Conservation (phyloP, 1,140 invertebrate genomes). For the Plectrocnemia conspersa region DNA sequence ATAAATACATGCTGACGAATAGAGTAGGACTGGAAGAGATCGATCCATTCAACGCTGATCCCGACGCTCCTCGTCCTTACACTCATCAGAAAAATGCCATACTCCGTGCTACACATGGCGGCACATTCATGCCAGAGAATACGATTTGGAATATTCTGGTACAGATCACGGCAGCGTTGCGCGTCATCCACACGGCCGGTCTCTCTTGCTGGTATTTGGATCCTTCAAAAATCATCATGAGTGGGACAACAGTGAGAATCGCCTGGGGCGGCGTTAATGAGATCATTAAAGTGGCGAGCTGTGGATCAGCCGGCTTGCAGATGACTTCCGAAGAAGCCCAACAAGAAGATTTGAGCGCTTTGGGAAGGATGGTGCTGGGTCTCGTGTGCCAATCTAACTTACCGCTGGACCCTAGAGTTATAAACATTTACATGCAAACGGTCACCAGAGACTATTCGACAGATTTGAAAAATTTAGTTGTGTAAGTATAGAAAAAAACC, state of each 20-base stretch:
- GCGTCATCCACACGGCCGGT: slow-evolving; percentile 83
- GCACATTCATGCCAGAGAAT: slow-evolving; percentile 74
- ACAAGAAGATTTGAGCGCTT: slow-evolving; percentile 86
- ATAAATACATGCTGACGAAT: slow-evolving; percentile 58
- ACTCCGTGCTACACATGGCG: slow-evolving; percentile 60
- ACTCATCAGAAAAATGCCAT: slow-evolving; percentile 78
- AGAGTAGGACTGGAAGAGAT: slow-evolving; percentile 36
- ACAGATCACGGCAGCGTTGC: slow-evolving; percentile 89
- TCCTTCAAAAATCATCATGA: slow-evolving; percentile 86
- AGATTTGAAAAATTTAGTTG: slow-evolving; percentile 90
- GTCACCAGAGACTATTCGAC: slow-evolving; percentile 84
- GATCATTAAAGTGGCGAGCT: slow-evolving; percentile 27
- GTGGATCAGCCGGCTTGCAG: slow-evolving; percentile 14
- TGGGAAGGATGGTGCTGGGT: slow-evolving; percentile 88
- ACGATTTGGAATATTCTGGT: slow-evolving; percentile 95
- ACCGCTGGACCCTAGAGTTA: slow-evolving; percentile 79
- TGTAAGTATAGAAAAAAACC: slow-evolving; percentile 77
- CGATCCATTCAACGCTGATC: slow-evolving; percentile 79
- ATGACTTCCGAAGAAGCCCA: slow-evolving; percentile 42
- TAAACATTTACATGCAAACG: slow-evolving; percentile 78
- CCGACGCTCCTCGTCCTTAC: slow-evolving; percentile 73
- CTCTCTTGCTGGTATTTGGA: slow-evolving; percentile 75
- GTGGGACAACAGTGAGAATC: slow-evolving; percentile 62
- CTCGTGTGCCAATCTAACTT: slow-evolving; percentile 84
- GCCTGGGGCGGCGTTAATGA: slow-evolving; percentile 45